Conservation (phyloP, 2,797 vertebrate species). For the Eupleurogrammus muticus region DNA sequence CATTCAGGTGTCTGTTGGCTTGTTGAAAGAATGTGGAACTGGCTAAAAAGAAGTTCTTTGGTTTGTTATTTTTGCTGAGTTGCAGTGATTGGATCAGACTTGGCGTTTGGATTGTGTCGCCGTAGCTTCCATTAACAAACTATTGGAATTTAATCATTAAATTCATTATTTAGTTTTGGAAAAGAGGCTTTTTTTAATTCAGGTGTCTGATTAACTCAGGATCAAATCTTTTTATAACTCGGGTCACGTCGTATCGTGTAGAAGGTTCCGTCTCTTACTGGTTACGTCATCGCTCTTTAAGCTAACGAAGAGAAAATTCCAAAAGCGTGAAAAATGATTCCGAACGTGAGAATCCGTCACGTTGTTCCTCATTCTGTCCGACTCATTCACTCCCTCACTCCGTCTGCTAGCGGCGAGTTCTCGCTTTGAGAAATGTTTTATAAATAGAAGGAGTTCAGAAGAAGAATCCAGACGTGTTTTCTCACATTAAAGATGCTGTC, state of each 20-base stretch:
- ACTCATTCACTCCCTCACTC: background rate
- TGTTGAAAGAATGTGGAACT: background rate
- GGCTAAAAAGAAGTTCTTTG: background rate
- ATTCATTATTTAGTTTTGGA: conserved; percentile 11
- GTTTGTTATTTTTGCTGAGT: conserved; percentile 5
- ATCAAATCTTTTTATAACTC: background rate
- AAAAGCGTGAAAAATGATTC: background rate
- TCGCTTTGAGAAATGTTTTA: conserved; percentile 5
- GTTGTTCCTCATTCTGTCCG: background rate
- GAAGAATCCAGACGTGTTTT: no score
- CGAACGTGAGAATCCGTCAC: background rate
- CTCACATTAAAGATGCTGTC: no score
- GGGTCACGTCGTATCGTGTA: background rate
- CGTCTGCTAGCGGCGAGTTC: background rate
- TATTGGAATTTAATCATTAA: conserved; percentile 3
- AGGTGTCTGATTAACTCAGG: background rate
- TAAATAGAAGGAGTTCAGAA: no score
- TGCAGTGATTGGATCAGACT: conserved; percentile 3
- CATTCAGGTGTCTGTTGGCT: conserved; percentile 27
- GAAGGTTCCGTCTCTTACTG: background rate
- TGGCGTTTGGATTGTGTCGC: background rate
- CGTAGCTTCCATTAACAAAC: background rate
- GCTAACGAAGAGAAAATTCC: background rate
- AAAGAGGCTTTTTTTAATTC: background rate
- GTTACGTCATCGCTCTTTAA: background rate